phyloP scores from a whole-genome alignment of 2,797 vertebrate genomes.

The Echiichthys vipera region DNA sequence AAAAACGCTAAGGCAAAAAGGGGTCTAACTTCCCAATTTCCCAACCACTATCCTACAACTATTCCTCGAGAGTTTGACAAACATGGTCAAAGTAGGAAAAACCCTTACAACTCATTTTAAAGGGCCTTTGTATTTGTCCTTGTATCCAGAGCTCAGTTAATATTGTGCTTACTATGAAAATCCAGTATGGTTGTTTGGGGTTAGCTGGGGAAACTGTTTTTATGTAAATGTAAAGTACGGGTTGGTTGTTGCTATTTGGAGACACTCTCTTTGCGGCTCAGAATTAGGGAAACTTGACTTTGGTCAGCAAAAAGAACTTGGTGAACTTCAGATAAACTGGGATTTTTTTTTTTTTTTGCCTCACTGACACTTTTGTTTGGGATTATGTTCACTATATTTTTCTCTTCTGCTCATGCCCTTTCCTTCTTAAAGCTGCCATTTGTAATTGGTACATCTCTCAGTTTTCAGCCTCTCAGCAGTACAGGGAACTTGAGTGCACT shows the following conservation, averaged over 20 bases:
- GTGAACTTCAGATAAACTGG: conserved; percentile 16
- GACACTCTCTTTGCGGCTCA: background rate
- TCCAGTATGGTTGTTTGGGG: background rate
- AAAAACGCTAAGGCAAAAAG: too few relatives aligned
- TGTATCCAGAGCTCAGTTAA: background rate
- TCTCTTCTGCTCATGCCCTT: background rate
- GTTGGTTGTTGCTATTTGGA: background rate
- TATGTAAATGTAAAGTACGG: background rate
- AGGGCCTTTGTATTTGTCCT: background rate
- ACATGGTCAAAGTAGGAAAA: background rate
- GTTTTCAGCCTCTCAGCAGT: background rate
- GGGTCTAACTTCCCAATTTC: too few relatives aligned
- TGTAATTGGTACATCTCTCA: background rate
- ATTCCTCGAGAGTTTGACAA: too few relatives aligned
- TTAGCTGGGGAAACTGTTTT: background rate
- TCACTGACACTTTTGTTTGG: background rate
- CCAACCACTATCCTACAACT: too few relatives aligned
- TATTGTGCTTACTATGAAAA: background rate
- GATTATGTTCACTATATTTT: conserved; percentile 3
- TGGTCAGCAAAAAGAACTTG: background rate
- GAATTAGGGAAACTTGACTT: background rate
- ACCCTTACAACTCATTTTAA: background rate
- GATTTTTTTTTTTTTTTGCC: background rate
- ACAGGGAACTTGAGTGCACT: background rate
- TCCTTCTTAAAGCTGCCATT: background rate